Evolutionary conservation across 2,888 invertebrate genomes (phyloP).

Genomic region (Pyrrhosoma nymphula): DNA sequence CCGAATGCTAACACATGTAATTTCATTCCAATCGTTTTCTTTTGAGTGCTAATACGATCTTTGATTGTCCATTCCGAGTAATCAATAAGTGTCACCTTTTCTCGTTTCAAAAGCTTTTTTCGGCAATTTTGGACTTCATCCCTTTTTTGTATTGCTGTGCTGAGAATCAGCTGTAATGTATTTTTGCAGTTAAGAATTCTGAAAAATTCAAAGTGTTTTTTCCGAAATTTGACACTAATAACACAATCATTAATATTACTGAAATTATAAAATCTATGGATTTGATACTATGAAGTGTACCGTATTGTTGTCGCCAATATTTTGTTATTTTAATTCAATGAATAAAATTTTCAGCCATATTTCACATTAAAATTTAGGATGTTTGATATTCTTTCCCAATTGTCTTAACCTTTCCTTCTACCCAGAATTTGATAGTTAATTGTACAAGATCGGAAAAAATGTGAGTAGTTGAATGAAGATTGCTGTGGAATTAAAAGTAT

Average conservation of each 20-base stretch:
- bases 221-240: conserved; percentile 20
- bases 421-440: no score
- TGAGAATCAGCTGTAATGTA: background rate
- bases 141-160: background rate
- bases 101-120: background rate
- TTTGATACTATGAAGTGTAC: conserved; percentile 65
- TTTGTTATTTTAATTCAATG: conserved; percentile 60
- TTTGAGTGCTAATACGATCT: background rate
- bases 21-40: background rate
- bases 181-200: background rate
- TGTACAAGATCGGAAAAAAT: no score
- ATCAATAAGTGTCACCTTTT: background rate
- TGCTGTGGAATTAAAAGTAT: no score
- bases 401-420: no score
- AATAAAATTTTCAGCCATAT: conserved; percentile 65
- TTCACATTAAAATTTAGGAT: background rate
- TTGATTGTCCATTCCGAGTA: background rate
- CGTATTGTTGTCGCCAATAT: conserved; percentile 62
- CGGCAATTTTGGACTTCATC: background rate
- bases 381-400: no score
- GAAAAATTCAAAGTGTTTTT: background rate
- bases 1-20: background rate
- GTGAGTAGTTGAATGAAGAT: no score
- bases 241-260: conserved; percentile 54
- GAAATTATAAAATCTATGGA: conserved; percentile 60